Evolutionary conservation across 2,888 invertebrate species (phyloP).

Genomic region (Tetrapedia diversipes): DNA sequence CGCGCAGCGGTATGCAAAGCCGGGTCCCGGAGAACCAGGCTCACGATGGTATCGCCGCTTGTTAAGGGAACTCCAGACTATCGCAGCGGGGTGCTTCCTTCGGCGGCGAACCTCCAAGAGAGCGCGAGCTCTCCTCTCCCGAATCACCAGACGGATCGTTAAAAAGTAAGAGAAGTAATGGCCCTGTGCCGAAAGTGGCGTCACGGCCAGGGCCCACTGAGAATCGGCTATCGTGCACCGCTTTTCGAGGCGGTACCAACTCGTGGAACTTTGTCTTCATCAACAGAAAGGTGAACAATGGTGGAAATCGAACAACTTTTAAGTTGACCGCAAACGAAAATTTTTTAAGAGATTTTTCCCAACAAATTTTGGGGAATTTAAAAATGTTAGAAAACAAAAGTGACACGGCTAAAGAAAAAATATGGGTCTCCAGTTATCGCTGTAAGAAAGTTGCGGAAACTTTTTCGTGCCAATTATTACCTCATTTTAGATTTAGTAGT

Average conservation of each 20-base stretch:
- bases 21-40: slow-evolving; percentile 56
- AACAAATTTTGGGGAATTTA: no score
- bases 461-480: no score
- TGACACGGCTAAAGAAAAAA: no score
- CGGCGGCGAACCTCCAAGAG: slow-evolving; percentile 70
- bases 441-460: no score
- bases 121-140: slow-evolving; percentile 48
- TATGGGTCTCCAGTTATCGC: no score
- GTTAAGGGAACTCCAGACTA: slow-evolving; percentile 74
- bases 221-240: slow-evolving; percentile 39
- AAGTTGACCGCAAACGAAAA: neutral
- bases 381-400: no score
- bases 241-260: slow-evolving; percentile 30
- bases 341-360: no score
- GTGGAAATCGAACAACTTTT: no score
- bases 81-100: slow-evolving; percentile 74
- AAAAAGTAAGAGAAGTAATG: slow-evolving; percentile 73
- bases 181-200: slow-evolving; percentile 68
- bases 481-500: no score
- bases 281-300: no score
- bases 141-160: slow-evolving; percentile 75
- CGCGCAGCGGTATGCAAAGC: slow-evolving; percentile 66
- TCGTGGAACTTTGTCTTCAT: slow-evolving; percentile 38
- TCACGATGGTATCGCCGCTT: slow-evolving; percentile 75
- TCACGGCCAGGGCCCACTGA: slow-evolving; percentile 51